A percentile compares a stretch with the other conserved stretches of the same genome.
Conservation (phyloP, 2,113 vertebrate species). For the Rhinoptilus africanus region DNA sequence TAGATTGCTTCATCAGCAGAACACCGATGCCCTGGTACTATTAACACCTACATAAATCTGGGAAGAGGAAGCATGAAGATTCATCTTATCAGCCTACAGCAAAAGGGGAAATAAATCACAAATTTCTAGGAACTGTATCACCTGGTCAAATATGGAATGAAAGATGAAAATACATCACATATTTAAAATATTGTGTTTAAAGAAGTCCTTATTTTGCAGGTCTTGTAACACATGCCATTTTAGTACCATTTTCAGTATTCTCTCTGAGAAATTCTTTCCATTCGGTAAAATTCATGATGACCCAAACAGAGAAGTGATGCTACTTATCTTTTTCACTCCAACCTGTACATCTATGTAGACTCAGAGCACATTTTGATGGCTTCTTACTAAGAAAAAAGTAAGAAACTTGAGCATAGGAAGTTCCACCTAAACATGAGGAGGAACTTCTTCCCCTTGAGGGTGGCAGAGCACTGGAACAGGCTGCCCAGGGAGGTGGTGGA, state of each 20-base stretch:
- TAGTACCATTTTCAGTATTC: background rate
- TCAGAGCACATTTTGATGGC: background rate
- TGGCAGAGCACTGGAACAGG: no score
- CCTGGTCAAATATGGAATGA: background rate
- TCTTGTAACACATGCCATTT: background rate
- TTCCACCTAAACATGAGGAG: no score
- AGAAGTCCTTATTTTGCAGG: background rate
- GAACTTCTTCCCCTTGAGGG: no score
- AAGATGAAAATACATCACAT: background rate
- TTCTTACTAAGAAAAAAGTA: background rate
- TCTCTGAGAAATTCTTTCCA: background rate
- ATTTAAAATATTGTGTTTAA: background rate
- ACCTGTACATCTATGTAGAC: background rate
- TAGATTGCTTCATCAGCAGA: background rate
- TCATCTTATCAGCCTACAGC: background rate
- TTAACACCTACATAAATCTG: background rate
- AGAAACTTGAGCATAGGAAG: no score
- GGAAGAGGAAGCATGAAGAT: background rate
- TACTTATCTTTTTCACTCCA: background rate
- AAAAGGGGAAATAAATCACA: background rate
- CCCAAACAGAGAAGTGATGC: background rate
- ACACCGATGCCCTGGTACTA: background rate
- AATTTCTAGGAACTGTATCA: background rate
- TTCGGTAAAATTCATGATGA: background rate
- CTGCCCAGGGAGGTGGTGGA: no score